Percentiles rank a stretch among this genome's conserved stretches.
Conservation (phyloP, 2,113 vertebrate genomes). For the Numida meleagris region DNA sequence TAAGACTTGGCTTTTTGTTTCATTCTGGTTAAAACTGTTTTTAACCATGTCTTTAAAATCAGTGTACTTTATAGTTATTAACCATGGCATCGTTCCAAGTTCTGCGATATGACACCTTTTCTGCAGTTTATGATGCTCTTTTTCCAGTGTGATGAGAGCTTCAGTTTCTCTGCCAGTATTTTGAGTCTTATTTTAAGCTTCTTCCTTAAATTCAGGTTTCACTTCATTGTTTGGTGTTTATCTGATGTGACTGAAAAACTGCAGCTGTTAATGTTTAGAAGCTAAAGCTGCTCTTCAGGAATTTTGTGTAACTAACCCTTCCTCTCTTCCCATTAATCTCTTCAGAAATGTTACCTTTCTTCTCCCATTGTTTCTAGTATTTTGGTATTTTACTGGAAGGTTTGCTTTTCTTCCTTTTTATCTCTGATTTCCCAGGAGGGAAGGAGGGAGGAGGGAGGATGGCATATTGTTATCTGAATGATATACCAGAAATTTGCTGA, state of each 20-base stretch:
- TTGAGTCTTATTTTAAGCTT: background rate
- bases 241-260: background rate
- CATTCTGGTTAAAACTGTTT: background rate
- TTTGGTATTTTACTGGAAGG: background rate
- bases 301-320: background rate
- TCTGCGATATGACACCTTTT: background rate
- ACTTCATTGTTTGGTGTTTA: background rate
- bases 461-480: background rate
- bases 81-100: background rate
- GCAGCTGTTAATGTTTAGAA: background rate
- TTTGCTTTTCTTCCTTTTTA: background rate
- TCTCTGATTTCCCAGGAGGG: background rate
- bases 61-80: background rate
- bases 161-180: background rate
- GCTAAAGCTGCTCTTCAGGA: background rate
- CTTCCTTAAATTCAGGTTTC: background rate
- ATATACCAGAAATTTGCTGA: background rate
- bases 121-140: background rate
- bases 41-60: background rate
- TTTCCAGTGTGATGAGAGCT: background rate
- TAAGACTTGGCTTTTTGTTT: background rate
- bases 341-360: background rate
- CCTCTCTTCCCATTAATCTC: background rate
- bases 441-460: background rate
- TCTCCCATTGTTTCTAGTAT: background rate